Base-by-base conservation (phyloP, 2,797 vertebrate genomes). In the Liasis olivaceus region DNA sequence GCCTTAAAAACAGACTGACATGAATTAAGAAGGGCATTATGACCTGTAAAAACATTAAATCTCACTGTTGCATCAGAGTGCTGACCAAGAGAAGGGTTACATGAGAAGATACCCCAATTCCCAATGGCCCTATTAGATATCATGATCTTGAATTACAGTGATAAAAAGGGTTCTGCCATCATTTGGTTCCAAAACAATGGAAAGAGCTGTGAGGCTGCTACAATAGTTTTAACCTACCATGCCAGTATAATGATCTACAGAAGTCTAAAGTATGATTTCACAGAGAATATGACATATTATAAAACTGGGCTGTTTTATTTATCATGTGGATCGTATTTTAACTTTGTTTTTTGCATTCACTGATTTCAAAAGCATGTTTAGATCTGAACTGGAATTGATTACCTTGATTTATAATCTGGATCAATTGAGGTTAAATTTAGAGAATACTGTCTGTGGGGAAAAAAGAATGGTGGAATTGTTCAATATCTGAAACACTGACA, bases 1-100 rank as follows among this genome's bases (percentile, higher is more conserved):
- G 96, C 96, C 95, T 96, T 97, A 95, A 92, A 88, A 96, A 94
- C 91, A 96, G 97, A 96, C 24, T 77, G 94, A 91, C 92, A 90
- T 94, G 94, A 96, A 96, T 96, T 96, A 97, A 96, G 95, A 91
- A 89, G 85, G 59, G 90, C 89, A 93, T 95, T 90, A 91, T 1
- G 91, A 95, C 94, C 96, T 95, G 95, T 94, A 96, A 92, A 94
- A 96, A 88, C 0, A 11, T 85, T 90, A 91, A 90, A 94, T 94
- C 66, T 94, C 81, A 93, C 90, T 92, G 63, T 91, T 89, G 69
- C 28, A 87, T 47, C 85, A 51, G 72, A 24, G 8, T 87, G 72
- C 51, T 84, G 87, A 91, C 62, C 63, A 86, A 90, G 92, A 24
- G 31, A 69, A 6, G 84, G 89, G 12, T 47, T 89, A 86, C 26